phyloP scores from a whole-genome alignment of 2,797 vertebrate species.

The Falco naumanni region DNA sequence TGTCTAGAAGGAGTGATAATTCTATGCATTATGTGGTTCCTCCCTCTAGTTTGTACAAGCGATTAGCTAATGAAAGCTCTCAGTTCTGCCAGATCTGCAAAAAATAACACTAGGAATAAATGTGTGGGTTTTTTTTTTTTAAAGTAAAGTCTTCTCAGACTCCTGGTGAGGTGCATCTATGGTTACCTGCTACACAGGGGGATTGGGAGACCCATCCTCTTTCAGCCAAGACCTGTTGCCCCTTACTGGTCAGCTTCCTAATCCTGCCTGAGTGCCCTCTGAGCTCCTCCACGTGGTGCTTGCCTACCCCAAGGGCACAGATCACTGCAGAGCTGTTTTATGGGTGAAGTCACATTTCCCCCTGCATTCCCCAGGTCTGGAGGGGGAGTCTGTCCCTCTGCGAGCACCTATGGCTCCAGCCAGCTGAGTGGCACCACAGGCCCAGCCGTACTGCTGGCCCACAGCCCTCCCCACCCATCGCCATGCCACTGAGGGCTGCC shows the following conservation, averaged over 20 bases:
- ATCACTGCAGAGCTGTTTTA: background rate
- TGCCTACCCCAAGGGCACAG: background rate
- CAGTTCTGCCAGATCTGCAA: background rate
- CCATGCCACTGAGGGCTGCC: rapidly evolving
- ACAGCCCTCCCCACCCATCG: background rate
- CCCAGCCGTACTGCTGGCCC: rapidly evolving
- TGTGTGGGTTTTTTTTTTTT: background rate
- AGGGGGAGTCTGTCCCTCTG: background rate
- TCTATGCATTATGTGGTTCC: background rate
- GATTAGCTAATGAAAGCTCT: background rate
- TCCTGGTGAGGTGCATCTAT: background rate
- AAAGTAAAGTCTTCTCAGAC: background rate
- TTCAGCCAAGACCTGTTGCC: background rate
- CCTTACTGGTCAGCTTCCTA: background rate
- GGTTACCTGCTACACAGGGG: background rate
- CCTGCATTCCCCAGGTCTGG: background rate
- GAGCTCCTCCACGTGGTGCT: background rate
- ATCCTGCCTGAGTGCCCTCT: background rate
- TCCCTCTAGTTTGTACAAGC: background rate
- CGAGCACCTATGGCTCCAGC: rapidly evolving
- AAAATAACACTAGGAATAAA: background rate
- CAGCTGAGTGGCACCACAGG: rapidly evolving
- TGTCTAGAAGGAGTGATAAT: background rate
- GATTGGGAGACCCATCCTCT: background rate
- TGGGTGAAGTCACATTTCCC: background rate